Base-by-base conservation (phyloP, 2,113 vertebrate species). In the Pseudorhombus dupliciocellatus region DNA sequence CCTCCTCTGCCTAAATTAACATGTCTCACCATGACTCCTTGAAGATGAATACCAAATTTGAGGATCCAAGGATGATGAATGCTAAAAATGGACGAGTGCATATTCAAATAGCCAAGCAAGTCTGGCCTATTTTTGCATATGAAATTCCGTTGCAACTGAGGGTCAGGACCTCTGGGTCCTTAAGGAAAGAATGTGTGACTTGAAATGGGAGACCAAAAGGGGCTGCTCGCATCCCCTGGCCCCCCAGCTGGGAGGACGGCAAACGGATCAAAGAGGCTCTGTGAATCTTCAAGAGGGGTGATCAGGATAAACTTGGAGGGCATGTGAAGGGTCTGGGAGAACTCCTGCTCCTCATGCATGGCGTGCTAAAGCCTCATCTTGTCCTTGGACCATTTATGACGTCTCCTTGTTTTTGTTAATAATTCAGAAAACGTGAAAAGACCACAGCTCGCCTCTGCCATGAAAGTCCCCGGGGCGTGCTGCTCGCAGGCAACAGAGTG, bases 151-250 rank as follows among this genome's bases (percentile, higher is more conserved):
- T 73, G 79, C 70, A 75, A 62, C 55, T 62, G 50, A 66, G 73
- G 87, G 86, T 84, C 86, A 11, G 75, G 84, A 89, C 84, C 82
- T 84, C 72, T 42, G 67, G 78, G 81, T 89, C 78, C 87, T 86
- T 81, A 74, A 77, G 83, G 88, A 86, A 88, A 77, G 83, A 88
- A 85, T 89, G 85, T 66, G 64, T 59, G 77, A 88, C 89, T 84
- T 89, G 77, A 88, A 86, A 87, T 64, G 79, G 53, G 75, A 84
- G 72, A 81, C 70, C 63, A 76, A 75, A 74, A n/a, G 80, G 77
- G 61, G 76, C 70, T 77, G 74, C 74, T 73, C 11, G 64, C 84
- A 74, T 86, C 77, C 79, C 75, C 54, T 42, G 63, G 81, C 81
- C 78, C 77, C 81, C 79, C 87, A 86, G 88, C 77, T 73, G 88